Percentiles rank a stretch among this genome's conserved stretches.
phyloP scores from a whole-genome alignment of 92 coral and sea anemone species.

The Bergia sp. region DNA sequence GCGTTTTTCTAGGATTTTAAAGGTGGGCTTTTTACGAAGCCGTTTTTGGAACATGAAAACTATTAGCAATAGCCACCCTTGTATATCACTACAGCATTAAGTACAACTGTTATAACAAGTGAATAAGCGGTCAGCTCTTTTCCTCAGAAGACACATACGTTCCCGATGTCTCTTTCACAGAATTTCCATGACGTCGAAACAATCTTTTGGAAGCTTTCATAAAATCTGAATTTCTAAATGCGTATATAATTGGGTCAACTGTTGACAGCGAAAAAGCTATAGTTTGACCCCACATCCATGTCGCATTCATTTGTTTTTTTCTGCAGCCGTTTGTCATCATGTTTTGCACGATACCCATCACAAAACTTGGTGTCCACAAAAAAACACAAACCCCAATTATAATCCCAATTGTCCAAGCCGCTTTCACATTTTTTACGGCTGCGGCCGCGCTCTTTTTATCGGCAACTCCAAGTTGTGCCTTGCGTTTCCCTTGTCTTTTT shows the following conservation, averaged over 20 bases:
- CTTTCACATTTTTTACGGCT: conserved; percentile 24
- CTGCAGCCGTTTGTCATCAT: conserved; percentile 39
- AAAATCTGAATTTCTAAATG: conserved; percentile 33
- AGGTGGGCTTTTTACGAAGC: too few species aligned
- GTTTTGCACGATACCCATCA: conserved; percentile 46
- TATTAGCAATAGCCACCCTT: too few species aligned
- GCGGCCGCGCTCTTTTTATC: conserved; percentile 28
- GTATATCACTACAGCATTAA: too few species aligned
- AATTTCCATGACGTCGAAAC: conserved; percentile 6
- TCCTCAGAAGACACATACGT: neutral
- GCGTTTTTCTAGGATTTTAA: too few species aligned
- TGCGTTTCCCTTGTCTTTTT: neutral
- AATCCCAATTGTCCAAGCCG: conserved; percentile 42
- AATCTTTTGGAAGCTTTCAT: conserved; percentile 31
- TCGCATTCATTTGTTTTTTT: conserved; percentile 37
- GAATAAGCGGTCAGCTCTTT: neutral
- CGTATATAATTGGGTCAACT: conserved; percentile 32
- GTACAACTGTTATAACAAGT: too few species aligned
- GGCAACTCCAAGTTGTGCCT: neutral
- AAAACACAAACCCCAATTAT: conserved; percentile 34
- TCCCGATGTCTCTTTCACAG: neutral
- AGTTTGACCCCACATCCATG: conserved; percentile 43
- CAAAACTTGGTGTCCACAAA: conserved; percentile 43
- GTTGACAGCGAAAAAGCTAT: conserved; percentile 31
- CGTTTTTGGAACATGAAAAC: too few species aligned